Conservation (phyloP, 2,113 vertebrate genomes). For the Elgaria multicarinata region DNA sequence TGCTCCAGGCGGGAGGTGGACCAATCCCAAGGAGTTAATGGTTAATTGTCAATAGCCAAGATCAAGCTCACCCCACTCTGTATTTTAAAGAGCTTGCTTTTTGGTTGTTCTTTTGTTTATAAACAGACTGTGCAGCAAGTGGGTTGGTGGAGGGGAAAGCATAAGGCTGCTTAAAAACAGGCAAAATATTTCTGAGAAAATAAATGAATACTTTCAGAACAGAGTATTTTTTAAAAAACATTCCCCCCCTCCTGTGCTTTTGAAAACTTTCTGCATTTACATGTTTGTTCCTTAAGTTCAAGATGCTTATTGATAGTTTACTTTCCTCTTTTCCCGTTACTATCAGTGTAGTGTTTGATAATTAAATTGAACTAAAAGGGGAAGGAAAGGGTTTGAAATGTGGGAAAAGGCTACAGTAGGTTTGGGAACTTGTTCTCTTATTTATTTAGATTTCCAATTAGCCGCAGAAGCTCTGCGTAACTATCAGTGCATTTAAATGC, state of each 20-base stretch:
- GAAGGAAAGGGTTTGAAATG: neutral
- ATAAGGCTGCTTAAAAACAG: neutral
- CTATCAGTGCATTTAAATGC: neutral
- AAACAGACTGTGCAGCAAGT: neutral
- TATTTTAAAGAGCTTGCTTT: neutral
- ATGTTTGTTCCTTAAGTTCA: neutral
- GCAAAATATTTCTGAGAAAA: neutral
- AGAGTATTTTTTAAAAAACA: neutral
- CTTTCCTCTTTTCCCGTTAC: neutral
- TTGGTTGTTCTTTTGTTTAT: neutral
- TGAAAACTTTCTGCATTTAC: neutral
- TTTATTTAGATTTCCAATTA: neutral
- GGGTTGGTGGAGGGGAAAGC: neutral
- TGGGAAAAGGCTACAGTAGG: neutral
- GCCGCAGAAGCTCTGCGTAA: neutral
- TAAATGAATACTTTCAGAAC: neutral
- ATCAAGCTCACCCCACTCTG: neutral
- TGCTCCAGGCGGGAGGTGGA: neutral
- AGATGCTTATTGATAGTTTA: neutral
- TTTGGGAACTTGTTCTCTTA: neutral
- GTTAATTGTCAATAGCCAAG: neutral
- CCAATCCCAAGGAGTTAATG: neutral
- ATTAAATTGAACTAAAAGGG: neutral
- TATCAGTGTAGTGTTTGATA: neutral
- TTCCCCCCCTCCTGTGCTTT: neutral